Conservation (phyloP, 2,113 vertebrate genomes). For the Oenanthe melanoleuca region DNA sequence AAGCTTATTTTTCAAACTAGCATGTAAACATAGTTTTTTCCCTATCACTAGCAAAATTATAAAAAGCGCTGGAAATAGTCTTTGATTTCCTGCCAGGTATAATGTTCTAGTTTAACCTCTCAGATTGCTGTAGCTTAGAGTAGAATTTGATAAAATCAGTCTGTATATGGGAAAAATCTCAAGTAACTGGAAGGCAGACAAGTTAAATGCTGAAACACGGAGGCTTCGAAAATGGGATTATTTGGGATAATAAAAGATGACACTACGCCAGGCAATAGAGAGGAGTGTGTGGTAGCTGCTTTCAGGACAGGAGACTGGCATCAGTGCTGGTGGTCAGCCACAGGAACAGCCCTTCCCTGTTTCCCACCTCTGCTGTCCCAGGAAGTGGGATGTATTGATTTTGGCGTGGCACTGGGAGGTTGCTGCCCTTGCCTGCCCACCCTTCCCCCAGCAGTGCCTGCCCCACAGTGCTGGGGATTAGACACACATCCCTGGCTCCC, state of each 20-base stretch:
- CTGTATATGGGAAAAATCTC: not conserved
- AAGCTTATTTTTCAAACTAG: not conserved
- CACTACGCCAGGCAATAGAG: rapidly evolving
- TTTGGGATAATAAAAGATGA: not conserved
- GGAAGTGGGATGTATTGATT: rapidly evolving
- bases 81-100: not conserved
- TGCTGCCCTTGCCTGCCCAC: not conserved
- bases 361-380: not conserved
- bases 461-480: not conserved
- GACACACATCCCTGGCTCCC: not conserved
- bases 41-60: not conserved
- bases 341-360: rapidly evolving
- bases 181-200: not conserved
- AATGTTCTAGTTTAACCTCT: not conserved
- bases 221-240: not conserved
- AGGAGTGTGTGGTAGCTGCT: rapidly evolving
- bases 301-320: not conserved
- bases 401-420: rapidly evolving
- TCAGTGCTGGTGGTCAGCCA: not conserved
- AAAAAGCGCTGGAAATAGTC: not conserved
- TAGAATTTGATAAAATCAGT: not conserved
- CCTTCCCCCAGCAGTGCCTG: not conserved
- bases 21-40: not conserved
- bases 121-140: not conserved
- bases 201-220: not conserved